phyloP scores from a whole-genome alignment of 2,113 vertebrate species.

The Myiozetetes cayanensis region DNA sequence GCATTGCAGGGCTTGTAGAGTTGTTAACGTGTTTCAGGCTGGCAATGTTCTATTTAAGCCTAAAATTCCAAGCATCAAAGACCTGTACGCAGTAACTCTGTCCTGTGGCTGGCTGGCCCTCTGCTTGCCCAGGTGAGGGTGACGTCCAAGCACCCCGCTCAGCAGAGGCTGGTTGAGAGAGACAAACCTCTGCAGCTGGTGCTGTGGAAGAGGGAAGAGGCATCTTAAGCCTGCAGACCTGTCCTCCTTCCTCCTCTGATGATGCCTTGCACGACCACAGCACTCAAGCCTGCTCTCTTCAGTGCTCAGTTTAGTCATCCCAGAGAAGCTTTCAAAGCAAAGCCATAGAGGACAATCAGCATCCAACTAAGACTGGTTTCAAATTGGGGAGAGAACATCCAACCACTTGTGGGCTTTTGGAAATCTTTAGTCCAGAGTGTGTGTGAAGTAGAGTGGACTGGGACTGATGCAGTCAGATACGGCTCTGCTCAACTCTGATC shows the following conservation, averaged over 20 bases:
- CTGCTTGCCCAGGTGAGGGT: background rate
- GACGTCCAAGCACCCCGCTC: background rate
- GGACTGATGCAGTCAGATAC: rapidly evolving
- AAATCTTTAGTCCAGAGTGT: background rate
- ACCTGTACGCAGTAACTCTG: background rate
- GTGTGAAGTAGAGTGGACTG: background rate
- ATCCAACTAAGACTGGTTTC: background rate
- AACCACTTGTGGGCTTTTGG: background rate
- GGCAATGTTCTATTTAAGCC: background rate
- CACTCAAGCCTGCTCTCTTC: background rate
- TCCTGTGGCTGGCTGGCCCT: background rate
- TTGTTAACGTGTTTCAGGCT: background rate
- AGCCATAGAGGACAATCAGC: background rate
- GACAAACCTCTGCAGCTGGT: background rate
- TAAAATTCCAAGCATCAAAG: background rate
- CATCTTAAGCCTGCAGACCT: background rate
- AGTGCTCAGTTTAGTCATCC: background rate
- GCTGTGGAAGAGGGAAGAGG: background rate
- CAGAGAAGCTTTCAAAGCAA: background rate
- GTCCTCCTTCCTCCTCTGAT: background rate
- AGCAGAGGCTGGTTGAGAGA: background rate
- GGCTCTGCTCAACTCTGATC: background rate
- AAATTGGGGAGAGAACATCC: background rate
- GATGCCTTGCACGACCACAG: background rate
- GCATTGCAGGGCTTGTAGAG: background rate